These are phyloP conservation scores for Coptotermes formosanus DNA, from an alignment of 1,140 invertebrate genomes.

Conservation along the genomic window DNA sequence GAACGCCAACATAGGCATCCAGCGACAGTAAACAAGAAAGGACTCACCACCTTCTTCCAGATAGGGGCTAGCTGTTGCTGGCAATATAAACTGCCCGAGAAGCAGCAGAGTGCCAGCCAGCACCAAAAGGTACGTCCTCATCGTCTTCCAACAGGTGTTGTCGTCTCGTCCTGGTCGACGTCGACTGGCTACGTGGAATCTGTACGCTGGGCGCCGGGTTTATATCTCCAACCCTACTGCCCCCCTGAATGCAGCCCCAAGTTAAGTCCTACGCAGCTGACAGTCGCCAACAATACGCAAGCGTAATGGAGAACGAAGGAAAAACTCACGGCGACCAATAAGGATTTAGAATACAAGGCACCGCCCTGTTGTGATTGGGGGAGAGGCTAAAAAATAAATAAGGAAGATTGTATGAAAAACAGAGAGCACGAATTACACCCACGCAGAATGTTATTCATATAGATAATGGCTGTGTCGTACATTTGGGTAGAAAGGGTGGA, in stretches of 20 bases:
- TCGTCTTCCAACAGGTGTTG: constrained; percentile 5
- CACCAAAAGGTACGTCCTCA: background rate
- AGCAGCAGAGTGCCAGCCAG: background rate
- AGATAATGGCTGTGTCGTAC: background rate
- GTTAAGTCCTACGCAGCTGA: background rate
- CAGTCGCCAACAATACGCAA: background rate
- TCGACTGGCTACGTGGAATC: background rate
- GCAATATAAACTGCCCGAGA: background rate
- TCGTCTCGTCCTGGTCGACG: background rate
- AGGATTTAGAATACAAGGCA: background rate
- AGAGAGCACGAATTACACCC: background rate
- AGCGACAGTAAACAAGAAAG: too few relatives aligned
- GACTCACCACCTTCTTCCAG: background rate
- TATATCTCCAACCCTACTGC: constrained; percentile 1
- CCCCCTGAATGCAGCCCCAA: background rate
- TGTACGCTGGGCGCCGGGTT: background rate
- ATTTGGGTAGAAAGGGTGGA: background rate
- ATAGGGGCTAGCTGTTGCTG: background rate
- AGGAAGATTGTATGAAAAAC: background rate
- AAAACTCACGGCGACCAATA: background rate
- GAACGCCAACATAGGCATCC: too few relatives aligned
- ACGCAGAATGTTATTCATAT: background rate
- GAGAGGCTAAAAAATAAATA: background rate
- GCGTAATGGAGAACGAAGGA: background rate
- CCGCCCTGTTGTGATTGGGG: background rate